Base-by-base conservation (phyloP, 1,140 invertebrate species). In the Drosophila oshimai region DNA sequence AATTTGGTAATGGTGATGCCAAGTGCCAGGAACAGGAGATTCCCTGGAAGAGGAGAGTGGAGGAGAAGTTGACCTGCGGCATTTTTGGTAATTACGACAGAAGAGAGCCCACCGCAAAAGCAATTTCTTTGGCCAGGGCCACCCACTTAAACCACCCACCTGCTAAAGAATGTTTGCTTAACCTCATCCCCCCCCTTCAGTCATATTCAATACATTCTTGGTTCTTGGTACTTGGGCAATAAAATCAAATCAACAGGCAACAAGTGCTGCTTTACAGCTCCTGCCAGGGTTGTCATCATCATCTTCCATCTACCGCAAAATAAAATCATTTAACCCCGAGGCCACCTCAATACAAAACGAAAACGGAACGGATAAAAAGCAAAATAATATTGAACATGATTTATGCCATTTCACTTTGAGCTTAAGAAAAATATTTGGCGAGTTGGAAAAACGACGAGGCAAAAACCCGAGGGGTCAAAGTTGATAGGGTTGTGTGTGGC, bases 371-470 rank as follows among this genome's bases (percentile, higher is more conserved):
- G 9, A 17, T 41, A 42, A 34, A 51, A 55, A 70, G 49, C 36
- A 36, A 39, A 74, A 67, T 54, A 47, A 60, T 77, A 79, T 86
- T 73, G 81, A 76, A 87, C 75, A 74, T 87, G 67, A 76, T 80
- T 80, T 80, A 73, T 62, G 57, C 79, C 70, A 84, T 70, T 68
- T 47, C 50, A 68, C 75, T 68, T 86, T 68, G 81, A 76, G 71
- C 41, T 70, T 58, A 79, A 76, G 71, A 64, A 87, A 61, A 86
- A 86, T 87, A 86, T 86, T 86, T 86, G 75, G 57, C 41, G 36
- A 74, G 47, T 42, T 24, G 24, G 33, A 31, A 28, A 69, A 60
- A 46, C 34, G 7, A n/a, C n/a, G n/a, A n/a, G 44, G 44, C 34
- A 70, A 44, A 18, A 44, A 28, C 49, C 47, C 29, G 10, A 28